Evolutionary conservation across 1,140 invertebrate species (phyloP), one percentile per base, ranked within the genome.

Genomic region (Apis cerana): DNA sequence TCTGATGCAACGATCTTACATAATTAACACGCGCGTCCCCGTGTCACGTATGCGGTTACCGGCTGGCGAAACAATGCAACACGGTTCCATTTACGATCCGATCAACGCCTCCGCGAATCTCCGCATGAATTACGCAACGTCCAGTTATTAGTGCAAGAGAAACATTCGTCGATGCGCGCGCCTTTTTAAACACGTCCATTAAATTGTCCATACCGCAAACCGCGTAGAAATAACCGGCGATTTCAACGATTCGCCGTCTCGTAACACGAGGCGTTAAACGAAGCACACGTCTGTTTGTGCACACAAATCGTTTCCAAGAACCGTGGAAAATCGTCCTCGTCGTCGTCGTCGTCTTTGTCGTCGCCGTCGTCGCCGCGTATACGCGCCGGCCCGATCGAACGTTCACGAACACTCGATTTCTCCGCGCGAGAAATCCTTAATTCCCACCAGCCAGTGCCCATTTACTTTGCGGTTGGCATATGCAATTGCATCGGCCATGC

Each of bases 391-490:
- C 71, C 15, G 27, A 33, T 33, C 69, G 69, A 80, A 56, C 54
- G 54, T 12, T 9, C 50, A n/a, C n/a, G n/a, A 15, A 69, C 59
- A 43, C 72, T 33, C 69, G 70, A 65, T 67, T 67, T 77, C 75
- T 59, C 75, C 86, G 75, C 33, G 71, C 79, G 71, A 86, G 76
- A 86, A 43, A 89, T 90, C 88, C 85, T 91, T 91, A 90, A 92
- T 91, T 90, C 88, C 85, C 87, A 68, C 85, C 82, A 82, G 77
- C 77, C 86, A 83, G 83, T 82, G 82, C 83, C 86, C 87, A 90
- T 91, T 91, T 91, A 83, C 75, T 86, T 89, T 92, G 92, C 84
- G 91, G 92, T 93, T 87, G 86, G 88, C 89, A 85, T 82, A 85
- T 78, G 88, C 91, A 90, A 92, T 92, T 91, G 90, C 90, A 90